Conservation (phyloP, 2,888 invertebrate genomes). For the Chorisops tibialis region DNA sequence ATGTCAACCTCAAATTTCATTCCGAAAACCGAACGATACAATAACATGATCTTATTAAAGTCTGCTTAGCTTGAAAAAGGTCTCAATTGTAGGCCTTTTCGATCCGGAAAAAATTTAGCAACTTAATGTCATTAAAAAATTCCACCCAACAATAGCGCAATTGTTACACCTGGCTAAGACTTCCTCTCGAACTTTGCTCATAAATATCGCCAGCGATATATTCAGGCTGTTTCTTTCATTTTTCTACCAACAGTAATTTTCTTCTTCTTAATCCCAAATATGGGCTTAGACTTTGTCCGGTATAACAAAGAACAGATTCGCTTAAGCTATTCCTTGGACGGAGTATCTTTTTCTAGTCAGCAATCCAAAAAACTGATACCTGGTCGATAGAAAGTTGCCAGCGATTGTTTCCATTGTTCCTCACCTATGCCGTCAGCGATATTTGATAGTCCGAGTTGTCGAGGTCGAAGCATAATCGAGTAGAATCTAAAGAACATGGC, state of each 20-base stretch:
- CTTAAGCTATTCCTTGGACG: conserved; percentile 4
- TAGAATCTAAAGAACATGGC: neutral
- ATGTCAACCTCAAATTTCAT: no score
- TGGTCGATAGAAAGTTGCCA: conserved; percentile 14
- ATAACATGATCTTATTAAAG: no score
- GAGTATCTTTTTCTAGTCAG: conserved; percentile 18
- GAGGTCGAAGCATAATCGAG: neutral
- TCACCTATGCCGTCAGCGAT: conserved; percentile 22
- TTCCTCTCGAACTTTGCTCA: neutral
- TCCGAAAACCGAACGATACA: no score
- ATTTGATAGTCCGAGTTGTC: neutral
- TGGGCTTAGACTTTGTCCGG: conserved; percentile 1
- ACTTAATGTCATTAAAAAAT: conserved; percentile 4
- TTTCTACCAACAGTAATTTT: conserved; percentile 3
- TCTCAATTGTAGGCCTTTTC: no score
- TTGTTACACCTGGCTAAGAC: conserved; percentile 11
- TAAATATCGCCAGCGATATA: neutral
- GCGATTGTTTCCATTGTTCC: conserved; percentile 18
- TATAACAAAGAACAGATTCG: conserved; percentile 14
- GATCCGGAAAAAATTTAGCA: neutral
- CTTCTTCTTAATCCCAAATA: conserved; percentile 22
- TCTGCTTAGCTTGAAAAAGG: no score
- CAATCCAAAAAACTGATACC: conserved; percentile 8
- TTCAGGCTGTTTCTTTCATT: neutral
- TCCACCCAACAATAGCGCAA: conserved; percentile 9